These are phyloP conservation scores for Axinella damicornis DNA, from an alignment of 37 sponge, comb jelly and placozoan genomes.

Conservation along the genomic window DNA sequence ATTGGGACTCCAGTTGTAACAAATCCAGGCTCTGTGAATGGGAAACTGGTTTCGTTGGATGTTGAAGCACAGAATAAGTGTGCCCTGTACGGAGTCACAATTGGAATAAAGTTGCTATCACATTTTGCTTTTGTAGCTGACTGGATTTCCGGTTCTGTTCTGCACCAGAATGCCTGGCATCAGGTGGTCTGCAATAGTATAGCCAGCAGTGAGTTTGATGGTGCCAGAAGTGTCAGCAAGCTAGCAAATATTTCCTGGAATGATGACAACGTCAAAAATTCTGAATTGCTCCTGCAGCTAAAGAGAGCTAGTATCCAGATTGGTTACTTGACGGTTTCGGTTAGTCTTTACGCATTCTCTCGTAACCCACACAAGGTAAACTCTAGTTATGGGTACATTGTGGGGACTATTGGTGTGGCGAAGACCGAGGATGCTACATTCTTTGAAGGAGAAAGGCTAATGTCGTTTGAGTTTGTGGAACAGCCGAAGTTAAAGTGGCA, in stretches of 20 bases:
- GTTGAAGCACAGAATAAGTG: neutral
- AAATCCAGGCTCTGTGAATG: neutral
- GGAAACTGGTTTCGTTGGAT: neutral
- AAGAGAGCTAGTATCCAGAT: neutral
- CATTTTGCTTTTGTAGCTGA: conserved; percentile 7
- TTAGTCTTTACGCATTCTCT: conserved; percentile 30
- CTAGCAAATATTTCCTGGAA: no score
- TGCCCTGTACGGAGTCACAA: neutral
- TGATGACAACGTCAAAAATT: no score
- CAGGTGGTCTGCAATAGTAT: neutral
- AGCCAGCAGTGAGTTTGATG: no score
- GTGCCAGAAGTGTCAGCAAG: no score
- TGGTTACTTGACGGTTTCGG: conserved; percentile 1
- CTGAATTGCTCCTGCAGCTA: no score
- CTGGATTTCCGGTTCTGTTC: neutral
- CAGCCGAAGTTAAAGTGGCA: neutral
- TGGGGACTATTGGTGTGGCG: conserved; percentile 50
- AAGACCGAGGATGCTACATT: conserved; percentile 12
- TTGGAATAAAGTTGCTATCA: neutral
- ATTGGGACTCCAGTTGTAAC: neutral
- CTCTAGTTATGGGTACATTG: conserved; percentile 15
- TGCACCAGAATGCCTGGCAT: neutral
- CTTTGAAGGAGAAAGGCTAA: conserved; percentile 37
- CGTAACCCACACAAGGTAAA: neutral
- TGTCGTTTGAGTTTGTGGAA: neutral